Base-by-base conservation (phyloP, 1,140 invertebrate species). In the Trypoxylus dichotomus region DNA sequence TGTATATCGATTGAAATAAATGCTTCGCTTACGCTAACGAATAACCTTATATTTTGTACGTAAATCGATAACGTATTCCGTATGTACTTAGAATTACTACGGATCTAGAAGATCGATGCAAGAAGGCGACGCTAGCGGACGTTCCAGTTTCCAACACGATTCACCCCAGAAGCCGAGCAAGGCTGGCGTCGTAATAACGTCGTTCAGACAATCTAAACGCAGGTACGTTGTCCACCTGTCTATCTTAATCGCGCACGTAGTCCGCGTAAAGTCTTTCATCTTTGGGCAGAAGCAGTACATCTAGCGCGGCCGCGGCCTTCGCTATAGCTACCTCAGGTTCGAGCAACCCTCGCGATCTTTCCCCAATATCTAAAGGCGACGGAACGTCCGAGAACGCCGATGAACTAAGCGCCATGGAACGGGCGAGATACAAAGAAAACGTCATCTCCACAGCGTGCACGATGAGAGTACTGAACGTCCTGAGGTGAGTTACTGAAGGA, bases 111-210 rank as follows among this genome's bases (percentile, higher is more conserved):
- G 86, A 74, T 89, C 88, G 7, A 84, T 87, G 78, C 87, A 88
- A 80, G 88, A 89, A n/a, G 83, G 81, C 5, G 86, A 87, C 63
- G 79, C 85, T 3, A 85, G 87, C 19, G 87, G 90, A 54, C 85
- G 89, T 77, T 86, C 89, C 5, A 90, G 87, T 73, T 89, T 91
- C 80, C 91, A 92, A 80, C 89, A 90, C 80, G 88, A 92, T 81
- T 85, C 88, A 75, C 90, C 86, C 68, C 90, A 89, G 83, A 88
- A 87, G 83, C 90, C 88, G 54, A 93, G 89, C 83, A 94, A 92
- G 88, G 94, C 91, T 15, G 96, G 96, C 3, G 95, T 97, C 8
- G 95, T 97, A 11, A 95, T 98, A n/a, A 97, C 96, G 0, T 97
- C 95, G 29, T 96, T 94, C 82, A 87, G 96, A 60, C 93, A 95